These are phyloP conservation scores for Sitta europaea DNA, from an alignment of 2,113 vertebrate genomes.

Conservation along the genomic window DNA sequence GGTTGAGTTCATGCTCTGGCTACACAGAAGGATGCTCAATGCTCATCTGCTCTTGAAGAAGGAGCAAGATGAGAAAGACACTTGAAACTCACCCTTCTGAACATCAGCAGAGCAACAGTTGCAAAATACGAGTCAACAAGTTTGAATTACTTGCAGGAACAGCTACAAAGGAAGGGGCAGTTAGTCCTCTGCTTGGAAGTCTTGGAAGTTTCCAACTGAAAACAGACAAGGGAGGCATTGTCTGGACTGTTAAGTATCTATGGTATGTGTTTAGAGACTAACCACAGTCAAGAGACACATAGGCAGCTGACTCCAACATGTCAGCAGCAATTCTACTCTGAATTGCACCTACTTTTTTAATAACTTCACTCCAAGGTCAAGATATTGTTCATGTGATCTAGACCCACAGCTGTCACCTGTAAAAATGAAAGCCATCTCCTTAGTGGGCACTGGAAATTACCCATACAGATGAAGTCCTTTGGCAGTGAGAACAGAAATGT, in stretches of 20 bases:
- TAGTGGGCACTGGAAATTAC: background rate
- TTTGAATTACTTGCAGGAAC: background rate
- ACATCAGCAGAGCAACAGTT: background rate
- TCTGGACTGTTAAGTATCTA: background rate
- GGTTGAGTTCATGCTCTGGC: background rate
- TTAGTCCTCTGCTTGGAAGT: background rate
- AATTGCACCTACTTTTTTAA: background rate
- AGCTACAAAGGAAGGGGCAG: background rate
- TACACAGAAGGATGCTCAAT: background rate
- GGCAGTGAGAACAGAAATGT: background rate
- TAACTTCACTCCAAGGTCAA: background rate
- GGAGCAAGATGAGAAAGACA: background rate
- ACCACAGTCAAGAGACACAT: background rate
- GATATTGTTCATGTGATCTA: background rate
- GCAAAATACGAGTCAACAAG: background rate
- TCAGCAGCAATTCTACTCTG: background rate
- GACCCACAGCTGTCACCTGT: background rate
- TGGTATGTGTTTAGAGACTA: background rate
- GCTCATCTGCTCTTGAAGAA: background rate
- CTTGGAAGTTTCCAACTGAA: background rate
- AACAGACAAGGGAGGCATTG: background rate
- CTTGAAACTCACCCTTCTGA: background rate
- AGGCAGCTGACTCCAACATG: background rate
- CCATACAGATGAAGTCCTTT: background rate
- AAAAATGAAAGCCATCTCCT: background rate